phyloP scores from a whole-genome alignment of 2,888 invertebrate species.

The Ectemnius continuus region DNA sequence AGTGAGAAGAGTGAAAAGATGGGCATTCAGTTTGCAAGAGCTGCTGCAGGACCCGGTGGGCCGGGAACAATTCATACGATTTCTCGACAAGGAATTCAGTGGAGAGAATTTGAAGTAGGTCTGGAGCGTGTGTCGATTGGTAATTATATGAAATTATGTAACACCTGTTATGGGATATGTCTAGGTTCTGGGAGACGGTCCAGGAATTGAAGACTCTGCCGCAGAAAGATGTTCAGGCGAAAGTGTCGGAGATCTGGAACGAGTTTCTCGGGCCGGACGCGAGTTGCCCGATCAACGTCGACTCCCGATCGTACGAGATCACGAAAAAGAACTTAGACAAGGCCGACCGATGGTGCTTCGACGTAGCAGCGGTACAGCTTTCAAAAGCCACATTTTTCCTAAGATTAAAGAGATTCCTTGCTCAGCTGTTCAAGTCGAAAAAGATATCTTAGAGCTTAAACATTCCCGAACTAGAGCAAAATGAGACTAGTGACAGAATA shows the following conservation, averaged over 20 bases:
- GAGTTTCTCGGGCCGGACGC: conserved; percentile 97
- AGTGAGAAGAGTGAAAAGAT: conserved; percentile 94
- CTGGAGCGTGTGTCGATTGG: no score
- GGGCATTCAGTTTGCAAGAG: conserved; percentile 98
- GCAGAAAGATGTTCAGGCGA: conserved; percentile 88
- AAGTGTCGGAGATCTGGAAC: conserved; percentile 93
- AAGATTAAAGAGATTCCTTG: conserved; percentile 20
- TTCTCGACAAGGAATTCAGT: conserved; percentile 98
- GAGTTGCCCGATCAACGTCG: conserved; percentile 97
- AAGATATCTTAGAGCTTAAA: neutral
- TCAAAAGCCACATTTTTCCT: conserved; percentile 28
- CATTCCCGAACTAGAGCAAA: neutral
- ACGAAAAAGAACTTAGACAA: conserved; percentile 89
- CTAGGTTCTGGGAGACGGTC: conserved; percentile 96
- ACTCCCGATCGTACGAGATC: conserved; percentile 92
- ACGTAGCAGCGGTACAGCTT: conserved; percentile 92
- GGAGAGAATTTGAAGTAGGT: conserved; percentile 97
- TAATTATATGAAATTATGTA: neutral
- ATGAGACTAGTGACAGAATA: neutral
- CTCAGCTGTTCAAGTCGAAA: conserved; percentile 16
- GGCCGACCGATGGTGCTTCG: conserved; percentile 96
- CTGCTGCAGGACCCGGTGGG: conserved; percentile 96
- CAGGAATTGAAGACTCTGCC: conserved; percentile 95
- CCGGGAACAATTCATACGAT: conserved; percentile 96
- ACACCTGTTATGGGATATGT: conserved; percentile 29